Conservation (phyloP, 1,140 invertebrate genomes). For the Bactericera cockerelli region DNA sequence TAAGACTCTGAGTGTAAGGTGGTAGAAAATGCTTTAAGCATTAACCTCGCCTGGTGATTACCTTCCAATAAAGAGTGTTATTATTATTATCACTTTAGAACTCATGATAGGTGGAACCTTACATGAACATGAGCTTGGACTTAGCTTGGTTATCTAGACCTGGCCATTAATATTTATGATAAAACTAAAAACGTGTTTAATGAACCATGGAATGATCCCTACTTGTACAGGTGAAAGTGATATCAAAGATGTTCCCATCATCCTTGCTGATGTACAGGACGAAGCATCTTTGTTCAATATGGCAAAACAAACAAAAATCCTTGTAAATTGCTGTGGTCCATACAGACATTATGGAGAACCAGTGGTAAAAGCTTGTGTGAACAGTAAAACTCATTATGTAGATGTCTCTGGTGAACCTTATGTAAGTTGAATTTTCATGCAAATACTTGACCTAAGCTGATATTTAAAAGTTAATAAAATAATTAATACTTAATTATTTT, state of each 20-base stretch:
- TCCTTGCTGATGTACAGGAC: conserved; percentile 64
- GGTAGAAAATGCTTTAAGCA: too few relatives aligned
- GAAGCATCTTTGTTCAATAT: conserved; percentile 54
- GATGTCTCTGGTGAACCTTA: conserved; percentile 83
- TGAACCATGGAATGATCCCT: too few relatives aligned
- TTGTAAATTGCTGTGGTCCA: conserved; percentile 80
- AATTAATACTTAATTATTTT: too few relatives aligned
- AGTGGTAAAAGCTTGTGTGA: conserved; percentile 82
- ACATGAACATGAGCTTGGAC: conserved; percentile 26
- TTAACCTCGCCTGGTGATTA: too few relatives aligned
- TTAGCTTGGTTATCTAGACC: not conserved
- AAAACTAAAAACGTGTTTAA: not conserved
- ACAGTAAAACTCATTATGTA: conserved; percentile 62
- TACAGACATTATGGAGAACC: conserved; percentile 77
- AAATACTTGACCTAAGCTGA: not conserved
- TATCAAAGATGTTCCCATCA: conserved; percentile 41
- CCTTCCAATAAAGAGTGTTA: too few relatives aligned
- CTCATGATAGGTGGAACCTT: conserved; percentile 1
- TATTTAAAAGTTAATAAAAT: too few relatives aligned
- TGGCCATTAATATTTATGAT: conserved; percentile 3
- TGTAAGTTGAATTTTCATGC: conserved; percentile 30
- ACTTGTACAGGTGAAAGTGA: conserved; percentile 34
- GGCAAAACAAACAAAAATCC: conserved; percentile 50
- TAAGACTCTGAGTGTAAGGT: too few relatives aligned
- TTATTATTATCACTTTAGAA: too few relatives aligned